Base-by-base conservation (phyloP, 1,140 invertebrate genomes). In the Plectrocnemia conspersa region DNA sequence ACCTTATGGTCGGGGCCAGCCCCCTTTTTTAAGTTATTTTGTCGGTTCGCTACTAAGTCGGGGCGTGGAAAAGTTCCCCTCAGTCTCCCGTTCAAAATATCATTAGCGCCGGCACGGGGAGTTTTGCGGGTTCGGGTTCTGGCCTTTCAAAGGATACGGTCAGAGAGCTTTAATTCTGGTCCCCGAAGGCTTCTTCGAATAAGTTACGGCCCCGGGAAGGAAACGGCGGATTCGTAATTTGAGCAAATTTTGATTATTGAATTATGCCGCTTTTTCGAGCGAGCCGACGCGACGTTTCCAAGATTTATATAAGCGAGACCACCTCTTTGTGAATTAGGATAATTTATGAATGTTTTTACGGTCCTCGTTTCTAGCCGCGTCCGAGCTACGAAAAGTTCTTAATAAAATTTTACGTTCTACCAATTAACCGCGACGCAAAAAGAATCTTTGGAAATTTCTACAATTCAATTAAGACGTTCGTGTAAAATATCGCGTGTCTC, bases 1-100 rank as follows among this genome's bases (percentile, higher is more conserved):
- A 47, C 57, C 57, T 59, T 59, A 59, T 59, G 57, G 47, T 35
- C n/a, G n/a, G n/a, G n/a, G n/a, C n/a, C n/a, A n/a, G n/a, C n/a
- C 29, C 29, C 47, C 46, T 54, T 46, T 59, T 59, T 54, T 54
- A 59, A 59, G 52, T 59, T 59, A 59, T 54, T 59, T 59, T 45
- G 57, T 59, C 52, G 57, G 52, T 59, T 59, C 49, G 53, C 42
- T 54, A 52, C 50, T 47, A 44, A 52, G 33, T 41, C 27, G 38
- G 50, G 22, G 24, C n/a, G 7, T 15, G 42, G 19, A 58, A 58
- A 58, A 18, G 52, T 58, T 58, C 11, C 36, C 45, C 33, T 24
- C 24, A 24, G 16, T 53, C 49, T 53, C 35, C 35, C 57, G 47
- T 55, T 59, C 57, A 59, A 59, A 59, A 59, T 59, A 59, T 59